Conservation (phyloP, 2,113 vertebrate genomes). For the Sinocyclocheilus maitianheensis region DNA sequence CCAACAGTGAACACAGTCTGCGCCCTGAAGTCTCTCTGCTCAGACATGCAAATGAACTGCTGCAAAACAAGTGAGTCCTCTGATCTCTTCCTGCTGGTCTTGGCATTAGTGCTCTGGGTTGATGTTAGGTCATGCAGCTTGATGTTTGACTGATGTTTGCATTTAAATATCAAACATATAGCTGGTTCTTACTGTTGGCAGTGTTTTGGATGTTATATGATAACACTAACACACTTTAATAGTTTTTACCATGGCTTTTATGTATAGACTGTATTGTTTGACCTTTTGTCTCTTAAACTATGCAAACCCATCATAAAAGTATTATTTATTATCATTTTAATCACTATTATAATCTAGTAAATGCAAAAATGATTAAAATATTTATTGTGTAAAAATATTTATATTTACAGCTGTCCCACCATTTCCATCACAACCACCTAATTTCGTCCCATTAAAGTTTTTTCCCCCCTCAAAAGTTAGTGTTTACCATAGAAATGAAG, state of each 20-base stretch:
- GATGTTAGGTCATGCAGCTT: not conserved
- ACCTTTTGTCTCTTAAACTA: not conserved
- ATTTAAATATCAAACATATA: not conserved
- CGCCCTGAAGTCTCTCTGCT: slow-evolving; percentile 79
- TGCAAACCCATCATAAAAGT: not conserved
- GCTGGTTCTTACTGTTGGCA: not conserved
- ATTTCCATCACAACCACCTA: not conserved
- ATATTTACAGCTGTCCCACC: not conserved
- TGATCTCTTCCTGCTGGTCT: not conserved
- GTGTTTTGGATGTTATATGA: too few species aligned
- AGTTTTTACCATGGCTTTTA: not conserved
- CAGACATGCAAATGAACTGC: slow-evolving; percentile 78
- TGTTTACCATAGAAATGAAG: too few species aligned
- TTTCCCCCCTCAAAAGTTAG: too few species aligned
- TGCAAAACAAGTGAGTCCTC: slow-evolving; percentile 79
- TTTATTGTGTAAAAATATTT: not conserved
- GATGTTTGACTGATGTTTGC: not conserved
- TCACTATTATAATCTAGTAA: not conserved
- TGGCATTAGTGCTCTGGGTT: not conserved
- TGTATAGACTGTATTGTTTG: not conserved
- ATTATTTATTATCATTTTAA: not conserved
- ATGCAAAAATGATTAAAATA: not conserved
- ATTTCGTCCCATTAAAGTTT: not conserved
- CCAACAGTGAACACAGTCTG: slow-evolving; percentile 80
- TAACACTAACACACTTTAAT: not conserved